Base-by-base conservation (phyloP, 2,797 vertebrate genomes). In the Sciaenops ocellatus region DNA sequence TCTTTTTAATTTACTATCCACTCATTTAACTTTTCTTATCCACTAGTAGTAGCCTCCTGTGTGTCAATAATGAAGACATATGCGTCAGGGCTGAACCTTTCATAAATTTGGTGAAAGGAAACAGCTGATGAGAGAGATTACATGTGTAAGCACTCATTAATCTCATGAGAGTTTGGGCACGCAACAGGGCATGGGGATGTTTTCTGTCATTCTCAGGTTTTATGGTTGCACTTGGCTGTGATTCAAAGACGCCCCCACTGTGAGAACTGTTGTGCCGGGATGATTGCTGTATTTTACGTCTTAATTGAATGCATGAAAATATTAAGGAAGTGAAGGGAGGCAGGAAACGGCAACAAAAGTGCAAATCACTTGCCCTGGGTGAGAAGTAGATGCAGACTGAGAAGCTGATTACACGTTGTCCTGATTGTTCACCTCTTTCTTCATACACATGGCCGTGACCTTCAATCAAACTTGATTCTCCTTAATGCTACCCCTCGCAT, bases 391-490 rank as follows among this genome's bases (percentile, higher is more conserved):
- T 80, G 86, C 87, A 86, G 88, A 82, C 76, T 78, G 86, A 92
- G 89, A 91, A 85, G 89, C 87, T 94, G 94, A 95, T 94, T 95
- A 92, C 89, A 92, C 82, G 83, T 92, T 91, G 79, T 73, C 79
- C 90, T 94, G 94, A 94, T 95, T 95, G 91, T 92, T 89, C 87
- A 78, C 56, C 80, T 88, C 86, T 88, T 78, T 86, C 87, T 85
- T 91, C 82, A 92, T 82, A 83, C 83, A 86, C 80, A 87, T 13
- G 38, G 72, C 73, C 73, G 64, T 94, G 93, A 95, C 94, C 93
- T 95, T 95, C 94, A 96, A 95, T 95, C 95, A 95, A 94, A 89
- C 89, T 89, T 90, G 92, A 95, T 93, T 94, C 91, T 91, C 78
- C 78, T 87, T 92, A 94, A 94, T 93, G 90, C 90, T 90, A 88